These are phyloP conservation scores for Sesamia inferens DNA, from an alignment of 2,888 invertebrate species.

Conservation along the genomic window DNA sequence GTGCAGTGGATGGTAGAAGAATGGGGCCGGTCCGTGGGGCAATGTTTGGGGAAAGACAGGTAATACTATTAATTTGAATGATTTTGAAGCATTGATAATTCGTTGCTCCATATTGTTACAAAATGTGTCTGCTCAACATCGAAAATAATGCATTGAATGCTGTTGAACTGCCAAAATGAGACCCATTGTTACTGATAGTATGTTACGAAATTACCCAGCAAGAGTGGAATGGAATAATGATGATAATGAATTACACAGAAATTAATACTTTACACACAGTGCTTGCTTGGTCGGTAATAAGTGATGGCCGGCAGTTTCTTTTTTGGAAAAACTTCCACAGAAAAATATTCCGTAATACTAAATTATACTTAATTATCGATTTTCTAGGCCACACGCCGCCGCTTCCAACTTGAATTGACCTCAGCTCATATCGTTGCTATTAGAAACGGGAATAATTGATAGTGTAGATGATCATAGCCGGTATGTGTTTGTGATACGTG, in stretches of 20 bases:
- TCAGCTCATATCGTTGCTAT: slow-evolving; percentile 52
- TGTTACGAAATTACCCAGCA: too few relatives aligned
- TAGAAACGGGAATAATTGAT: slow-evolving; percentile 66
- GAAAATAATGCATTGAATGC: too few relatives aligned
- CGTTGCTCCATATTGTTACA: too few relatives aligned
- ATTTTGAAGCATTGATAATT: too few relatives aligned
- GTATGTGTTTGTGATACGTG: slow-evolving; percentile 48
- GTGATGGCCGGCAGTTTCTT: neutral
- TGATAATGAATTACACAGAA: neutral
- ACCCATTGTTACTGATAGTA: too few relatives aligned
- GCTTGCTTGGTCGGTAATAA: neutral
- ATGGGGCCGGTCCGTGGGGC: too few relatives aligned
- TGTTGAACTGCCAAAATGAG: too few relatives aligned
- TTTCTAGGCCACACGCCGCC: slow-evolving; percentile 31
- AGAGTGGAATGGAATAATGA: neutral
- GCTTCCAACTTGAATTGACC: slow-evolving; percentile 52
- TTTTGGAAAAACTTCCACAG: neutral
- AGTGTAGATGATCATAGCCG: slow-evolving; percentile 42
- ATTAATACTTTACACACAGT: too few relatives aligned
- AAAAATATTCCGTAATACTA: neutral
- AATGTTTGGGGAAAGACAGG: neutral
- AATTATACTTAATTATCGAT: neutral
- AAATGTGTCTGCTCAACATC: too few relatives aligned
- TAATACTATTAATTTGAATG: too few relatives aligned
- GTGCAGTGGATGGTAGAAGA: neutral